Conservation (phyloP, 2,113 vertebrate species). For the Anoura caudifer region DNA sequence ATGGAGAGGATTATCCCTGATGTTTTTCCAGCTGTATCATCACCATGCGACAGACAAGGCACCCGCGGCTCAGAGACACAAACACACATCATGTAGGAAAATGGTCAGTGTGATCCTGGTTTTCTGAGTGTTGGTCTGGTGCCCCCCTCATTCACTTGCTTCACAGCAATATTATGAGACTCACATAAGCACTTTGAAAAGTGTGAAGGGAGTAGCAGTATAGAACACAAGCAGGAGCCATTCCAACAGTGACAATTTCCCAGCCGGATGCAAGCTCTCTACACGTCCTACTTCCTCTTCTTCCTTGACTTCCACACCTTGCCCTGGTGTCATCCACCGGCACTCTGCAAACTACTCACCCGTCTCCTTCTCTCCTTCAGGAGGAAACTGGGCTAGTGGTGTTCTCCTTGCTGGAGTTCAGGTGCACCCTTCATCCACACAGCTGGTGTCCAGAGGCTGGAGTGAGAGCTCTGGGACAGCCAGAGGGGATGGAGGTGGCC, state of each 20-base stretch:
- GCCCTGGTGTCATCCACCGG: accelerated
- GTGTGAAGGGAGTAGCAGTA: accelerated
- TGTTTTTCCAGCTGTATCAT: neutral
- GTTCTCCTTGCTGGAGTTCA: neutral
- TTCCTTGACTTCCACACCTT: accelerated
- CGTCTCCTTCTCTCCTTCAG: neutral
- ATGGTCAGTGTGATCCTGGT: neutral
- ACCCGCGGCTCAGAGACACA: neutral
- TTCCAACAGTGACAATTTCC: neutral
- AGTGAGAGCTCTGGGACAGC: too few relatives aligned
- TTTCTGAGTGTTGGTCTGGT: neutral
- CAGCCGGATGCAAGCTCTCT: accelerated
- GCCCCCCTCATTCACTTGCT: neutral
- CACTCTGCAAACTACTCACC: neutral
- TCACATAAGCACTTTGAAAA: neutral
- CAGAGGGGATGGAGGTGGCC: neutral
- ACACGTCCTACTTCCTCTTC: accelerated
- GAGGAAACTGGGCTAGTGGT: neutral
- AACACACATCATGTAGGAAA: neutral
- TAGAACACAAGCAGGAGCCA: accelerated
- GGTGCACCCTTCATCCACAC: neutral
- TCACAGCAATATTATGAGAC: neutral
- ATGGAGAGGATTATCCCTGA: neutral
- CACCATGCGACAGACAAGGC: neutral
- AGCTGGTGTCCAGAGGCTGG: neutral